Evolutionary conservation across 2,888 invertebrate genomes (phyloP).

Genomic region (Phrixothrix hirtus): DNA sequence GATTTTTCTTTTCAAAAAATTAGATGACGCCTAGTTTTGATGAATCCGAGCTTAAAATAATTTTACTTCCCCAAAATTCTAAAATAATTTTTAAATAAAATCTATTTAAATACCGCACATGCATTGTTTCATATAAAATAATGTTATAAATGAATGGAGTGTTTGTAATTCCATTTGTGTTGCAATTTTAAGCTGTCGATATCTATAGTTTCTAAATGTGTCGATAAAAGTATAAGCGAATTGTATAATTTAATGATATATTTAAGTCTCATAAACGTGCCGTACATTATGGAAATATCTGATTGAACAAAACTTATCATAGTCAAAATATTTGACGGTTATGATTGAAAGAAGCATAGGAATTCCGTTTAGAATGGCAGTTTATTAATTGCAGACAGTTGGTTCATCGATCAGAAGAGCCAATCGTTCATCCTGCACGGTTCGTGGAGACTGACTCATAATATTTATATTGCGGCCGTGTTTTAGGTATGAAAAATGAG

Average conservation of each 20-base stretch:
- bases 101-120: too few species aligned
- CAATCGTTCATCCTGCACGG: slow-evolving; percentile 40
- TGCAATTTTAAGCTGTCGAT: background rate
- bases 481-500: slow-evolving; percentile 47
- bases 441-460: slow-evolving; percentile 43
- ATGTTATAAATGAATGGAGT: too few species aligned
- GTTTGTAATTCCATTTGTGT: too few species aligned
- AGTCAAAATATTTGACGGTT: slow-evolving; percentile 21
- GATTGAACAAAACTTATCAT: slow-evolving; percentile 17
- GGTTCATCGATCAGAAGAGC: slow-evolving; percentile 45
- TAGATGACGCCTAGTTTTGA: too few species aligned
- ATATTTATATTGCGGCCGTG: slow-evolving; percentile 51
- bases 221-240: too few species aligned
- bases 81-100: too few species aligned
- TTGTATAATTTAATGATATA: too few species aligned
- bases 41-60: too few species aligned
- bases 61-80: too few species aligned
- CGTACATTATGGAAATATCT: slow-evolving; percentile 14
- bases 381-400: slow-evolving; percentile 27
- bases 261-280: too few species aligned
- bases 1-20: too few species aligned
- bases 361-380: slow-evolving; percentile 26
- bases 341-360: slow-evolving; percentile 27
- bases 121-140: too few species aligned
- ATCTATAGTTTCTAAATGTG: background rate